Evolutionary conservation across 2,888 invertebrate genomes (phyloP).

Genomic region (Catocala sponsa): DNA sequence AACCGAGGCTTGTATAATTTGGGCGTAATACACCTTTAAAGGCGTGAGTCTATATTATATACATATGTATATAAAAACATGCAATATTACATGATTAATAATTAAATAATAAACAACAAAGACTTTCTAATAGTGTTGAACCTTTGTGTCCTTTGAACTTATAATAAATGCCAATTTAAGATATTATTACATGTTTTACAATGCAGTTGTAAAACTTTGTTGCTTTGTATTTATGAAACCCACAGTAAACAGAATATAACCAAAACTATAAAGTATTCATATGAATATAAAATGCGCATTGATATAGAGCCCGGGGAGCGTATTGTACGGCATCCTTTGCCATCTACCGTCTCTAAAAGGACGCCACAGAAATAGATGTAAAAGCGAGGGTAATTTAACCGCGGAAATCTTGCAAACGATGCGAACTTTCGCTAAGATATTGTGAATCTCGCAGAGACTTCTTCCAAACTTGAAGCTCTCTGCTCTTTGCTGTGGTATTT

Average conservation of each 20-base stretch:
- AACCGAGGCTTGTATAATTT: too few species aligned
- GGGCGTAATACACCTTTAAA: too few species aligned
- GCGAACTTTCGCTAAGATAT: conserved; percentile 61
- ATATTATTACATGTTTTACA: too few species aligned
- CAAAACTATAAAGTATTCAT: conserved; percentile 30
- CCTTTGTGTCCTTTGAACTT: too few species aligned
- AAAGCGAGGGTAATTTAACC: conserved; percentile 56
- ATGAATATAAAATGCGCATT: conserved; percentile 41
- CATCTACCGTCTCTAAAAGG: conserved; percentile 38
- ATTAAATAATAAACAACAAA: too few species aligned
- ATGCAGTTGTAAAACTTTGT: too few species aligned
- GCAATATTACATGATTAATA: too few species aligned
- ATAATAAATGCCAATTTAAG: too few species aligned
- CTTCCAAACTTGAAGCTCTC: conserved; percentile 52
- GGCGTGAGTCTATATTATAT: too few species aligned
- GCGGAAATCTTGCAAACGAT: conserved; percentile 63
- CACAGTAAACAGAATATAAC: conserved; percentile 7
- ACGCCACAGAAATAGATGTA: conserved; percentile 38
- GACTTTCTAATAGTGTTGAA: too few species aligned
- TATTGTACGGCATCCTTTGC: conserved; percentile 38
- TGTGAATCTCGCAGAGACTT: conserved; percentile 60
- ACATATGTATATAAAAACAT: too few species aligned
- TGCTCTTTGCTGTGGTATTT: conserved; percentile 51
- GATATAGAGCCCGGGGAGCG: conserved; percentile 38
- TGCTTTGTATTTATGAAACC: not conserved